These are phyloP conservation scores for Drosophila takahashii DNA, from an alignment of 1,140 invertebrate species.

Conservation along the genomic window DNA sequence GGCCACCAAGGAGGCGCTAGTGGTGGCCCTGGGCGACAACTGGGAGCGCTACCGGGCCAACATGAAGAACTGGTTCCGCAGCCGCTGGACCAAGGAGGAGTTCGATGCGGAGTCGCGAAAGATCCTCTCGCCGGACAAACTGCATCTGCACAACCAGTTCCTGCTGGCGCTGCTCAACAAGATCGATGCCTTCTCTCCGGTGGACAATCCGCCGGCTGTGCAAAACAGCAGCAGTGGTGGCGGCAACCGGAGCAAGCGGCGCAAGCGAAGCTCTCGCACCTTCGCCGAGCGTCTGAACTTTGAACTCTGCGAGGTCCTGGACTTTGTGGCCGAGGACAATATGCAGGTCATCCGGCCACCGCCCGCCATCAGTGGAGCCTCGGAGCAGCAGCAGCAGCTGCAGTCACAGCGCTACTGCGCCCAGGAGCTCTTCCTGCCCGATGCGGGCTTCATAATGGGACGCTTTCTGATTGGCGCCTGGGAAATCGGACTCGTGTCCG, in stretches of 20 bases:
- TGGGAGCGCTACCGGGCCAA: slow-evolving; percentile 88
- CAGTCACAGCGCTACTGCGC: slow-evolving; percentile 86
- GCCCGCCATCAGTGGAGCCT: slow-evolving; percentile 18
- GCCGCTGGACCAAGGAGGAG: slow-evolving; percentile 91
- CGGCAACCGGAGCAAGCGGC: slow-evolving; percentile 84
- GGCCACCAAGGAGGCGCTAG: slow-evolving; percentile 87
- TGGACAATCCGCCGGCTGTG: slow-evolving; percentile 67
- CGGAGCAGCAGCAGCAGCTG: slow-evolving; percentile 64
- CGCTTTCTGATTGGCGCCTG: slow-evolving; percentile 92
- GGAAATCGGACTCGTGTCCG: slow-evolving; percentile 92
- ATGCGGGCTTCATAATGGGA: slow-evolving; percentile 91
- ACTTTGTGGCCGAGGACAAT: slow-evolving; percentile 85
- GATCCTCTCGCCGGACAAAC: slow-evolving; percentile 89
- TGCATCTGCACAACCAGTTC: slow-evolving; percentile 94
- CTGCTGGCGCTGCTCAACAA: slow-evolving; percentile 91
- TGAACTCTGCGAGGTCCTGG: slow-evolving; percentile 86
- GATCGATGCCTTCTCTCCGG: slow-evolving; percentile 88
- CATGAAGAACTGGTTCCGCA: slow-evolving; percentile 90
- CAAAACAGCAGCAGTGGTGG: slow-evolving; percentile 54
- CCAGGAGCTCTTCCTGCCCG: slow-evolving; percentile 90
- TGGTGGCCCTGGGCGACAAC: slow-evolving; percentile 88
- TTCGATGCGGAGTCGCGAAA: slow-evolving; percentile 91
- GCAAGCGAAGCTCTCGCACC: slow-evolving; percentile 86
- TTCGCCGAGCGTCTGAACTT: slow-evolving; percentile 89
- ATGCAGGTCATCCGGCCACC: slow-evolving; percentile 74